phyloP scores from a whole-genome alignment of 2,797 vertebrate species.

The Otus scops region DNA sequence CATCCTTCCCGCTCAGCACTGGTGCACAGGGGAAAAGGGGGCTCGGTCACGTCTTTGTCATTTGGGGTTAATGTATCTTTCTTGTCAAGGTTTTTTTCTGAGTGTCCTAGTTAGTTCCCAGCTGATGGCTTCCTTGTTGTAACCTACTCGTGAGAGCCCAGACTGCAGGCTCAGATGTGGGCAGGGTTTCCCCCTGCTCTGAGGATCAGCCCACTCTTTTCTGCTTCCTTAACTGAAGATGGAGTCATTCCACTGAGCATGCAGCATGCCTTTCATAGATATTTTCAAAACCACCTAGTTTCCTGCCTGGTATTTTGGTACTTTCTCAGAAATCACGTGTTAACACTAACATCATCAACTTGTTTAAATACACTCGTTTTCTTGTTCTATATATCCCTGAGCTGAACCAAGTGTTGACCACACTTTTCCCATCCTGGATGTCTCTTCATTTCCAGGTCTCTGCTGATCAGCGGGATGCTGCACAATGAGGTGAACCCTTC shows the following conservation, averaged over 20 bases:
- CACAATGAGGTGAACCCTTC: neutral
- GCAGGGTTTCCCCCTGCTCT: neutral
- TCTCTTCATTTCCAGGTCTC: neutral
- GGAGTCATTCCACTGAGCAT: neutral
- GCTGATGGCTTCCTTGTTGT: neutral
- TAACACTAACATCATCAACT: neutral
- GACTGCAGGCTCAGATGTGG: neutral
- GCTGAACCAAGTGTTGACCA: neutral
- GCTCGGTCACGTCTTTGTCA: rapidly evolving
- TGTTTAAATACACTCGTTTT: neutral
- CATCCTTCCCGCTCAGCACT: neutral
- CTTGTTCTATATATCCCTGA: neutral
- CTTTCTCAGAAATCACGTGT: slow-evolving; percentile 12
- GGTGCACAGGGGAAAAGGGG: neutral
- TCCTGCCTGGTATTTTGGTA: slow-evolving; percentile 15
- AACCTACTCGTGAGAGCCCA: neutral
- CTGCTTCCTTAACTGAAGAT: neutral
- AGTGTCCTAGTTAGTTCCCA: neutral
- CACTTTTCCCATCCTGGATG: neutral
- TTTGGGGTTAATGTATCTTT: neutral
- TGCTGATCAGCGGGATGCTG: neutral
- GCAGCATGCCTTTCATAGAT: neutral
- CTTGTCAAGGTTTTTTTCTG: neutral
- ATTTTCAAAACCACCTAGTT: slow-evolving; percentile 13
- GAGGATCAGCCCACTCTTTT: neutral